These are phyloP conservation scores for Epinotia demarniana DNA, from an alignment of 2,888 invertebrate genomes.

Conservation along the genomic window DNA sequence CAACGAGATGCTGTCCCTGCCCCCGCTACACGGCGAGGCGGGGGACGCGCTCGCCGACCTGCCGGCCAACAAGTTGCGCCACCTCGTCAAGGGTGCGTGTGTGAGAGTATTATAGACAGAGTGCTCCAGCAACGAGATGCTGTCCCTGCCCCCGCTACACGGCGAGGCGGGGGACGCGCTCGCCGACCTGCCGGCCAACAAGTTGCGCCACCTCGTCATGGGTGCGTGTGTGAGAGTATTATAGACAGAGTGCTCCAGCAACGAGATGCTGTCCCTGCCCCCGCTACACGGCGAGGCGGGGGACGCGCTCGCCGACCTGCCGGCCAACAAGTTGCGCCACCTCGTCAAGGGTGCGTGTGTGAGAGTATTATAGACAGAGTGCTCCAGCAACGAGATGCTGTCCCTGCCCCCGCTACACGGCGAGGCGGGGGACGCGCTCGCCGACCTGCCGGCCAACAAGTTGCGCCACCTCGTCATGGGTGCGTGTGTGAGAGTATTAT, in stretches of 20 bases:
- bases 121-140: conserved; percentile 94
- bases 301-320: conserved; percentile 86
- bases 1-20: conserved; percentile 93
- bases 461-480: conserved; percentile 88
- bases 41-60: conserved; percentile 93
- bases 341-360: conserved; percentile 88
- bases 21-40: conserved; percentile 81
- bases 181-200: conserved; percentile 91
- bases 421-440: conserved; percentile 93
- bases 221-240: conserved; percentile 86
- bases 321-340: conserved; percentile 92
- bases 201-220: conserved; percentile 87
- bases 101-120: conserved; percentile 86
- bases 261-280: conserved; percentile 76
- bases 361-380: no score
- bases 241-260: conserved; percentile 93
- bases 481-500: no score
- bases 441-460: conserved; percentile 84
- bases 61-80: conserved; percentile 91
- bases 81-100: conserved; percentile 90
- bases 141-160: conserved; percentile 91
- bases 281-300: conserved; percentile 55
- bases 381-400: conserved; percentile 83
- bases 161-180: conserved; percentile 93
- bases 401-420: conserved; percentile 91